Evolutionary conservation across 2,113 vertebrate species (phyloP), one percentile per base, ranked within the genome.

Genomic region (Caloenas nicobarica): DNA sequence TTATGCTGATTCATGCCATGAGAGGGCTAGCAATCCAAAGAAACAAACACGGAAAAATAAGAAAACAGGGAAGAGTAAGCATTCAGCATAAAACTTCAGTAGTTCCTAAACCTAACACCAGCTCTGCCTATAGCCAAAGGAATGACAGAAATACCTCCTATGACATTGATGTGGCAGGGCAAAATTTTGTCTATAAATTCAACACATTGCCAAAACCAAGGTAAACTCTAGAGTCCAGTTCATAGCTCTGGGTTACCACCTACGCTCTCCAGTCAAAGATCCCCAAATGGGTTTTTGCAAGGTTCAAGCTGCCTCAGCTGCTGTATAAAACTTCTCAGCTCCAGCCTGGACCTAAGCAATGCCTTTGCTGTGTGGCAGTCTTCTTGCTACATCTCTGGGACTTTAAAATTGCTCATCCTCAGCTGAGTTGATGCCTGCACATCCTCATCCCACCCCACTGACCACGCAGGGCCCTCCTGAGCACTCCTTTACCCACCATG

Each of bases 301-400:
- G 28, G 68, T 34, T 70, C 15, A 56, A 53, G 61, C 34, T 76
- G 13, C 19, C 1, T 0, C 34, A 46, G 44, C 42, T 71, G 11
- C 57, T 1, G 0, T 21, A 34, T 0, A 1, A 54, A 91, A 46
- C 5, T 54, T 82, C 42, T 34, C 5, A n/a, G 18, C 44, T 86
- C 48, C 42, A 65, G 7, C 44, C 40, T 33, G 33, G 18, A 34
- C 22, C 34, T 42, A 22, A 80, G 44, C 38, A 51, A 42, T 16
- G 23, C 17, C 31, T 92, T 86, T 77, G 13, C 17, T 36, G 11
- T 3, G 4, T 53, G n/a, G n/a, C 18, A 0, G 22, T 36, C 38
- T 22, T 3, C 66, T 77, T 62, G 15, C 42, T 78, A 22, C 13
- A 46, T 22, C 22, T 57, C 28, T 73, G 51, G 19, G 31, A 33